Evolutionary conservation across 2,888 invertebrate genomes (phyloP), one percentile per base, ranked within the genome.

Genomic region (Heteromyza rotundicornis): DNA sequence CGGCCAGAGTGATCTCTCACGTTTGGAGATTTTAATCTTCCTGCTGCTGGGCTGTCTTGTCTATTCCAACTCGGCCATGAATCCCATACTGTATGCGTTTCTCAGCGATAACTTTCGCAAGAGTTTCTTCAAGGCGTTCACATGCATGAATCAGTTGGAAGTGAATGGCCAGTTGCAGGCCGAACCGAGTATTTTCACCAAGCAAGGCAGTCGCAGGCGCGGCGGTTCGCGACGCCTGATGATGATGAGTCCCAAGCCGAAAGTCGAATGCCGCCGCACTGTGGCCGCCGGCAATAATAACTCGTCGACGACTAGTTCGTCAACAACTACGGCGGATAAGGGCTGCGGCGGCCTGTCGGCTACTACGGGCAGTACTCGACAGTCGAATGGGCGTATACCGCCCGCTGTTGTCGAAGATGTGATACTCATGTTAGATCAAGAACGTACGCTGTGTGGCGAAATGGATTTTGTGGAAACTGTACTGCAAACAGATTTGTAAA

Each of bases 101-200:
- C 86, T 96, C 5, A 94, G 94, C 71, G 96, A 96, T 78, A 96
- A 96, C 79, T 96, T 96, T 83, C 95, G 95, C 82, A 96, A 95
- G 84, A 95, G 95, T 80, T 96, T 96, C 80, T 84, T 94, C 73
- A 95, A 95, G 81, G 95, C 95, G 2, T 95, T 95, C 84, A 92
- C 93, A 1, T 96, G 96, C 78, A 92, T 92, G 8, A 90, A 91
- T 0, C 90, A 92, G 2, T 92, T 91, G 72, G 94, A 94, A 69
- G 89, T 93, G 12, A 95, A 95, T 78, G 94, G 94, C 0, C 90
- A 93, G 2, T 83, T 95, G 55, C 92, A 94, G 75, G 86, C 91
- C 61, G 95, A 96, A 79, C 94, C 94, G 81, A 94, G 94, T 79
- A 90, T 94, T 49, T 92, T 94, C 72, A 86, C 87, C 19, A 81